Evolutionary conservation across 2,113 vertebrate genomes (phyloP).

Genomic region (Ophiodon elongatus): DNA sequence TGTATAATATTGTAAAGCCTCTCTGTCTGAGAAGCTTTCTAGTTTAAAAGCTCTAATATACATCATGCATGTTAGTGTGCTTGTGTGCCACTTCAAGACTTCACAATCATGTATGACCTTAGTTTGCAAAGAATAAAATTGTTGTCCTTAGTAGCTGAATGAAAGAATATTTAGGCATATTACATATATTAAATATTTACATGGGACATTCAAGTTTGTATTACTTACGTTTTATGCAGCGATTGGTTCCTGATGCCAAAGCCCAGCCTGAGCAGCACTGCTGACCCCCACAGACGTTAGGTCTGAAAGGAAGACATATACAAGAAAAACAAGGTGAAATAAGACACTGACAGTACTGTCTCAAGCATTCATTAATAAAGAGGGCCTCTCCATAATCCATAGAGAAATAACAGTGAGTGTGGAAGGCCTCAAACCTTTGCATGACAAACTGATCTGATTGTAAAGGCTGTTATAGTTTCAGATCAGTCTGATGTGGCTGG

Average conservation of each 20-base stretch:
- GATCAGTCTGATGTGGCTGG: constrained; percentile 58
- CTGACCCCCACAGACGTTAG: constrained; percentile 94
- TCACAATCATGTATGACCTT: not conserved
- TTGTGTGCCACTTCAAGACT: constrained; percentile 2
- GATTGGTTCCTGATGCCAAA: constrained; percentile 90
- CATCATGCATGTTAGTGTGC: constrained; percentile 26
- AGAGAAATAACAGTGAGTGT: constrained; percentile 29
- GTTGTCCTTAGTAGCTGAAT: not conserved
- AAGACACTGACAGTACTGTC: constrained; percentile 31
- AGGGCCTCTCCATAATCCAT: constrained; percentile 22
- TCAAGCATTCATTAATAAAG: constrained; percentile 7
- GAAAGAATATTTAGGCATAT: not conserved
- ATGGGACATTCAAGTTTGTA: not conserved
- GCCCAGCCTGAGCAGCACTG: constrained; percentile 97
- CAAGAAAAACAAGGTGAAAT: constrained; percentile 37
- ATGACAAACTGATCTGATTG: constrained; percentile 59
- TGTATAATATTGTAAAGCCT: constrained; percentile 39
- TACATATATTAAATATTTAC: not conserved
- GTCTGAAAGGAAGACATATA: constrained; percentile 79
- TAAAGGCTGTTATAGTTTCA: constrained; percentile 43
- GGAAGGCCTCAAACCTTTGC: constrained; percentile 31
- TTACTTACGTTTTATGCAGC: constrained; percentile 96
- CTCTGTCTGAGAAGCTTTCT: constrained; percentile 47
- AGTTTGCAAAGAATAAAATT: constrained; percentile 18
- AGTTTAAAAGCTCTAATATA: constrained; percentile 20